These are phyloP conservation scores for Malaclemys terrapin DNA, from an alignment of 2,113 vertebrate genomes.

Conservation along the genomic window DNA sequence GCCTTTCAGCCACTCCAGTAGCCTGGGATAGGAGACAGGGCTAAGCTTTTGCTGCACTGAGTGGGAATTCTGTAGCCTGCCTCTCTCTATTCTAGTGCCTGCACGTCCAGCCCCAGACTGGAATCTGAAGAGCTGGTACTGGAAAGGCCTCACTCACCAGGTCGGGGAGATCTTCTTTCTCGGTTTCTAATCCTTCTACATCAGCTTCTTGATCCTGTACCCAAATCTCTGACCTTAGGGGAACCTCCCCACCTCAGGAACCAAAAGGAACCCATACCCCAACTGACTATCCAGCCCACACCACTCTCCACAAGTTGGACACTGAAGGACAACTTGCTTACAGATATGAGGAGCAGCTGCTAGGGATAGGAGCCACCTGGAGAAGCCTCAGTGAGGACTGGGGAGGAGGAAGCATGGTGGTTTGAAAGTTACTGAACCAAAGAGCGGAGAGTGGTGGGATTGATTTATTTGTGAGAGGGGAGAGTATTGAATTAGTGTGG, in stretches of 20 bases:
- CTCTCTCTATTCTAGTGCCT: background rate
- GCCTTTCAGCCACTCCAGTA: background rate
- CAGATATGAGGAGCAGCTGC: background rate
- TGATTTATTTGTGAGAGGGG: too few relatives aligned
- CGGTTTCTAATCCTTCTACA: background rate
- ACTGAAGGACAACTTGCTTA: background rate
- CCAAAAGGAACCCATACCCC: background rate
- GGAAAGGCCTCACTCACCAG: background rate
- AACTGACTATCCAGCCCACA: background rate
- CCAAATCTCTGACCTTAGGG: background rate
- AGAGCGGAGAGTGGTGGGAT: too few relatives aligned
- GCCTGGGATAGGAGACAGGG: background rate
- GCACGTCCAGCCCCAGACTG: background rate
- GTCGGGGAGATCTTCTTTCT: background rate
- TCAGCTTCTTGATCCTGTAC: background rate
- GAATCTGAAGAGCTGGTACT: background rate
- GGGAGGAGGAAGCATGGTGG: too few relatives aligned
- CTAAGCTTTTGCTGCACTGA: background rate
- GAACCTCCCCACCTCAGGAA: background rate
- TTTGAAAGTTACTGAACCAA: too few relatives aligned
- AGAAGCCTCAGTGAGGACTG: too few relatives aligned
- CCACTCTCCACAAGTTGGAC: background rate
- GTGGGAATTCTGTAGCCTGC: background rate
- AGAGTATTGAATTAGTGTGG: too few relatives aligned
- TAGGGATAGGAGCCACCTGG: too few relatives aligned